A percentile compares a stretch with the other conserved stretches of the same genome.
Evolutionary conservation across 2,797 vertebrate genomes (phyloP).

Genomic region (Crossoptilon crossoptilon): DNA sequence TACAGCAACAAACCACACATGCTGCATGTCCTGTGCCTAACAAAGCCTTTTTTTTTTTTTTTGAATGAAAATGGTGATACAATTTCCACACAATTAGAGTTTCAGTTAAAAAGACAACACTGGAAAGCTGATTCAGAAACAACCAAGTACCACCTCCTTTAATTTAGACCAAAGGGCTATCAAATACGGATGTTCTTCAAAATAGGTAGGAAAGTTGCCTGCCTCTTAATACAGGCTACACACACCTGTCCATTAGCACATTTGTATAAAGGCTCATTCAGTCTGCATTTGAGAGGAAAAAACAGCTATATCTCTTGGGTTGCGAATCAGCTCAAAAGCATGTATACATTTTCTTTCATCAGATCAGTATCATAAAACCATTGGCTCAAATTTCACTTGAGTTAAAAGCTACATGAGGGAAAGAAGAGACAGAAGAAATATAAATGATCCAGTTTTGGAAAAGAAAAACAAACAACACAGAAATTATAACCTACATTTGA

Average conservation of each 20-base stretch:
- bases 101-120: not conserved
- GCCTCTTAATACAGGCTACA: accelerated
- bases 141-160: not conserved
- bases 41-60: not conserved
- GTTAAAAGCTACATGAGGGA: not conserved
- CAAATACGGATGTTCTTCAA: not conserved
- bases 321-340: not conserved
- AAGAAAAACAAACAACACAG: not conserved
- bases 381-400: not conserved
- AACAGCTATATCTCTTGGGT: not conserved
- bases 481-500: not conserved
- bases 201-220: not conserved
- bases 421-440: not conserved
- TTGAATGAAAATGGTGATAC: not conserved
- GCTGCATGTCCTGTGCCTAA: not conserved
- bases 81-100: not conserved
- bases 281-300: not conserved
- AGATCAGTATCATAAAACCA: not conserved
- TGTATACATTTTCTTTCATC: not conserved
- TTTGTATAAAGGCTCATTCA: not conserved
- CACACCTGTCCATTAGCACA: not conserved
- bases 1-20: accelerated
- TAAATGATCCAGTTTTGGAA: not conserved
- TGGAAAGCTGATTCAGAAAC: not conserved
- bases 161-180: not conserved